These are phyloP conservation scores for Blastobasis adustella DNA, from an alignment of 2,888 invertebrate genomes.

Conservation along the genomic window DNA sequence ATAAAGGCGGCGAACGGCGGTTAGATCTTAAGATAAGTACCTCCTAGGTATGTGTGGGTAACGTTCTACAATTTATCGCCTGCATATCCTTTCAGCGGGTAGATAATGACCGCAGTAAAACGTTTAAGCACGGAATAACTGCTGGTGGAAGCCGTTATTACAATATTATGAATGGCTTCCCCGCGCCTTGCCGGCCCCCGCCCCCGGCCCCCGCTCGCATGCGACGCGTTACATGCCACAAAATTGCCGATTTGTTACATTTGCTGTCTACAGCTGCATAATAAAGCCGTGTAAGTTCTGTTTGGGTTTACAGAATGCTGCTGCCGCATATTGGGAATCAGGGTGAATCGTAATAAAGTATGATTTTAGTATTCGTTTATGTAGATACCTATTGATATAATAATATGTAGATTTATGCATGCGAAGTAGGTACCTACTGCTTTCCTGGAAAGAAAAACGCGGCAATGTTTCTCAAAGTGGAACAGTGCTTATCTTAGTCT, in stretches of 20 bases:
- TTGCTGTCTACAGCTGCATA: not conserved
- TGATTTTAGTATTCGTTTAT: too few species aligned
- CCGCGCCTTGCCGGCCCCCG: conserved; percentile 20
- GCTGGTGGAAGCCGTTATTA: conserved; percentile 71
- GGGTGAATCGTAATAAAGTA: too few species aligned
- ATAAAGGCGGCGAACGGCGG: conserved; percentile 32
- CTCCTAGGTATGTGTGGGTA: conserved; percentile 42
- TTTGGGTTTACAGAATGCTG: too few species aligned
- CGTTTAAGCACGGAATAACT: conserved; percentile 74
- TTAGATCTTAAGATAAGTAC: conserved; percentile 44
- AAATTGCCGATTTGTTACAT: not conserved
- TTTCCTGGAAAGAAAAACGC: too few species aligned
- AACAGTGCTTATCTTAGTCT: not conserved
- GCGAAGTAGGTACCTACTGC: too few species aligned
- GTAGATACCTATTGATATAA: too few species aligned
- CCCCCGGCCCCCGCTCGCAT: not conserved
- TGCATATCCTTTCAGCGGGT: conserved; percentile 74
- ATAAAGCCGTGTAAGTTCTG: too few species aligned
- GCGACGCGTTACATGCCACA: conserved; percentile 1
- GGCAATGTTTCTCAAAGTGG: too few species aligned
- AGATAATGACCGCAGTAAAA: conserved; percentile 75
- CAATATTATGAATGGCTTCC: conserved; percentile 73
- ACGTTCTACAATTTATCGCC: conserved; percentile 65
- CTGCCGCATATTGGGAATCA: too few species aligned
- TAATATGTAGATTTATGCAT: too few species aligned